Evolutionary conservation across 1,140 invertebrate genomes (phyloP).

Genomic region (Ctenoplectra terminalis): DNA sequence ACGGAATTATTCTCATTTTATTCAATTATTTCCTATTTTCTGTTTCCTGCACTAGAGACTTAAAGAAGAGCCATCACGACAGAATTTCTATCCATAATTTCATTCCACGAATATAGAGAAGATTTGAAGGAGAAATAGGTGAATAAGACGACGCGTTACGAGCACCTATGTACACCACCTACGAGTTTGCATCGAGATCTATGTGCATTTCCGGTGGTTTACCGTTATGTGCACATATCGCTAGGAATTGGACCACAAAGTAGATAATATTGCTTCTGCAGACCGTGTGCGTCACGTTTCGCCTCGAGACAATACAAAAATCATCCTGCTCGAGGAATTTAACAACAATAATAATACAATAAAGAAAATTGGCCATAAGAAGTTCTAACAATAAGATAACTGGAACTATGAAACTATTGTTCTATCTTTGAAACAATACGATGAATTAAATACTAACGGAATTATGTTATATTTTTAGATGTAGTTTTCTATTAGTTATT

Average conservation of each 20-base stretch:
- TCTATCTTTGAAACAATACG: too few relatives aligned
- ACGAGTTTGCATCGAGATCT: conserved; percentile 36
- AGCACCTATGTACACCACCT: conserved; percentile 18
- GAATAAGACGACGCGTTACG: neutral
- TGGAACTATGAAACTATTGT: too few relatives aligned
- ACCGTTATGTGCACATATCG: conserved; percentile 31
- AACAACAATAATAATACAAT: neutral
- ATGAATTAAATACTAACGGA: too few relatives aligned
- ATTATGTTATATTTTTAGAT: neutral
- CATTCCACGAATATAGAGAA: neutral
- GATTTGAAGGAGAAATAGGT: conserved; percentile 4
- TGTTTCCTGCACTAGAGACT: neutral
- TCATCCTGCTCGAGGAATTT: neutral
- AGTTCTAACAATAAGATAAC: too few relatives aligned
- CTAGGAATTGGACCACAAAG: conserved; percentile 49
- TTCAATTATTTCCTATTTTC: neutral
- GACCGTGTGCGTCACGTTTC: neutral
- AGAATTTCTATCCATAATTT: conserved; percentile 5
- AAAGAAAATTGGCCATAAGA: too few relatives aligned
- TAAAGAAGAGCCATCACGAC: neutral
- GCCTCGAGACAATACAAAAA: neutral
- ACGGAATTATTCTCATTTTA: too few relatives aligned
- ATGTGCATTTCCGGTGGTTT: conserved; percentile 44
- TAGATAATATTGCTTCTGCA: conserved; percentile 42
- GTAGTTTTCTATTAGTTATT: conserved; percentile 3